A percentile compares a stretch with the other conserved stretches of the same genome.
These are phyloP conservation scores for Clytia hemisphaerica DNA, from an alignment of 30 jellyfish, hydroid and myxozoan species.

Conservation along the genomic window DNA sequence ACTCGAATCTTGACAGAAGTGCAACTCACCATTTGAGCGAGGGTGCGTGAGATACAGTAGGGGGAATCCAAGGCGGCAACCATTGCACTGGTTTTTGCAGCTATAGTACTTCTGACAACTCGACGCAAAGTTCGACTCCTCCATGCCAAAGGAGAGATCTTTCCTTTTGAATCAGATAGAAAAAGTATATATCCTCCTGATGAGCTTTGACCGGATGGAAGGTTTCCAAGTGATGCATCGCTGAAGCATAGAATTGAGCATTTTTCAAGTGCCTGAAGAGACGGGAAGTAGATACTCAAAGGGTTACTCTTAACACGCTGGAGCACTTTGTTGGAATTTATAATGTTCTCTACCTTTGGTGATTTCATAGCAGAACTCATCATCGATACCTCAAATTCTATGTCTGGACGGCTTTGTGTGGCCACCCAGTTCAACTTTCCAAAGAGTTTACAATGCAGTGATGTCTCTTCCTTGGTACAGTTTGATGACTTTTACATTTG, in stretches of 20 bases:
- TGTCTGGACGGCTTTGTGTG: conserved; percentile 13
- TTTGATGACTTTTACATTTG: no score
- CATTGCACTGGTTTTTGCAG: conserved; percentile 36
- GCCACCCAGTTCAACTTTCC: conserved; percentile 13
- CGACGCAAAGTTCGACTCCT: conserved; percentile 22
- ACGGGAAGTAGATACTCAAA: conserved; percentile 1
- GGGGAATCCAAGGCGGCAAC: conserved; percentile 22
- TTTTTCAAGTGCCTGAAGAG: conserved; percentile 5
- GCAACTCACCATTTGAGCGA: conserved; percentile 23
- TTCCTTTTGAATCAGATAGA: conserved; percentile 21
- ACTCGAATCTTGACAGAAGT: no score
- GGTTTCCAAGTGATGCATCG: conserved; percentile 17
- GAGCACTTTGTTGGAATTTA: conserved; percentile 8
- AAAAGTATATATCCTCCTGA: conserved; percentile 14
- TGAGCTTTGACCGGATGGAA: conserved; percentile 10
- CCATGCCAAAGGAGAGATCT: conserved; percentile 20
- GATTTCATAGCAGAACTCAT: conserved; percentile 5
- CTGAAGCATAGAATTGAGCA: not conserved
- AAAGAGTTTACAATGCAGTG: not conserved
- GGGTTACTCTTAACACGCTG: conserved; percentile 7
- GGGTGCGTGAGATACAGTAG: conserved; percentile 20
- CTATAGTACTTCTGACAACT: conserved; percentile 31
- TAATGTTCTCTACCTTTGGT: conserved; percentile 10
- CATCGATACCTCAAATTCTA: conserved; percentile 3
- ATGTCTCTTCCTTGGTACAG: not conserved